Evolutionary conservation across 2,797 vertebrate species (phyloP), one percentile per base, ranked within the genome.

Genomic region (Chiroxiphia lanceolata): DNA sequence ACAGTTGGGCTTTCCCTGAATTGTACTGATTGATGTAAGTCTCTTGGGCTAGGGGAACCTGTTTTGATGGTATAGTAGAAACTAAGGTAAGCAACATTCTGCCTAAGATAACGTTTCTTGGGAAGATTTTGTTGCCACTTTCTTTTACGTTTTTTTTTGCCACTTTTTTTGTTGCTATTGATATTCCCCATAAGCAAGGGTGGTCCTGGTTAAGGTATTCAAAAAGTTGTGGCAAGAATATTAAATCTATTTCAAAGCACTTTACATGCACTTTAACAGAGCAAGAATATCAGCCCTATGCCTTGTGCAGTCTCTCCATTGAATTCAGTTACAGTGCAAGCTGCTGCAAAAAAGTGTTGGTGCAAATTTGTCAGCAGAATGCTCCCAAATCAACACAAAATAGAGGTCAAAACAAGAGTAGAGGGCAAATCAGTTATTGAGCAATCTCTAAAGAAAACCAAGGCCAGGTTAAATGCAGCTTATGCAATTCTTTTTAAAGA

Each of bases 401-500:
- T 57, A 83, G 78, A 91, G 83, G 83, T 89, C 75, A 93, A 88
- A 94, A 79, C 19, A 88, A 44, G 91, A 83, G 42, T n/a, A 25
- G 59, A 83, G 25, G 57, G 48, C 17, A 87, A 90, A 94, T 67
- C 60, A 47, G 75, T 64, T 93, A 81, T 34, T 65, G 84, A 95
- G 27, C 25, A 80, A 74, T 27, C n/a, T 79, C 70, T 38, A 53
- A 91, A 90, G 76, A 81, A 88, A 91, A 60, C 34, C 68, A 90
- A 96, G 68, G 64, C 63, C 54, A 70, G 36, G 80, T 79, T 91
- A 94, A 93, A 80, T 53, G 69, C 38, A 56, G n/a, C 9, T 95
- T 90, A 90, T 84, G 70, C 65, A 88, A 86, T 68, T 48, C 7
- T 81, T 87, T 91, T 59, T 69, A 92, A 79, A 88, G 38, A 79